Evolutionary conservation across 2,113 vertebrate genomes (phyloP).

Genomic region (Cryptomyrus ogoouensis): DNA sequence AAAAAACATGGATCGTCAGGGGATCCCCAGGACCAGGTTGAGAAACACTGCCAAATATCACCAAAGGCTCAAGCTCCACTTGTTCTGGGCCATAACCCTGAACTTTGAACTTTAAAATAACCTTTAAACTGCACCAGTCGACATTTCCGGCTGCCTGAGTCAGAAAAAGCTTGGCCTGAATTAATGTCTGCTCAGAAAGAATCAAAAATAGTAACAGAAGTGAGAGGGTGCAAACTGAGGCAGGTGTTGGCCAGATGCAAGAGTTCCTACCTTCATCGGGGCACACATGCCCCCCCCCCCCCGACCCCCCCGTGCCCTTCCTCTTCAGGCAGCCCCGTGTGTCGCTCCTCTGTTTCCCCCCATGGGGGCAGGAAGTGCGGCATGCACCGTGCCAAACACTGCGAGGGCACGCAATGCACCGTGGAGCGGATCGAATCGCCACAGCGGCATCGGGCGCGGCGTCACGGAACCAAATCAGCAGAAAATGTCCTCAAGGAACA

Average conservation of each 20-base stretch:
- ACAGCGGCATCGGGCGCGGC: conserved; percentile 55
- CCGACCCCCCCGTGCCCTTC: not conserved
- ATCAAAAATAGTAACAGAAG: not conserved
- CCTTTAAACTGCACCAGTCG: not conserved
- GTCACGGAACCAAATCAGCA: conserved; percentile 58
- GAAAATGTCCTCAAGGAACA: conserved; percentile 60
- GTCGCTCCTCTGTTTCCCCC: not conserved
- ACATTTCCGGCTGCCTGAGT: not conserved
- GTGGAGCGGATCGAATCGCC: conserved; percentile 58
- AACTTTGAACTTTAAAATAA: not conserved
- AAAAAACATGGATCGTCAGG: not conserved
- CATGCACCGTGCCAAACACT: not conserved
- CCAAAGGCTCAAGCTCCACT: not conserved
- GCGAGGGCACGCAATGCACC: conserved; percentile 43
- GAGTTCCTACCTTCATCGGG: not conserved
- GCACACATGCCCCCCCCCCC: not conserved
- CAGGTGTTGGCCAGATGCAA: not conserved
- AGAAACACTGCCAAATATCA: not conserved
- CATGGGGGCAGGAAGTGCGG: not conserved
- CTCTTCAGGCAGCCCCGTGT: not conserved
- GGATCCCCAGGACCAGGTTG: not conserved
- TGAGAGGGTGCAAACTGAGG: not conserved
- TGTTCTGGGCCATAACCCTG: not conserved
- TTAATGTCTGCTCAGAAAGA: not conserved
- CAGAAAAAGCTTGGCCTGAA: not conserved